A percentile compares a stretch with the other conserved stretches of the same genome.
Evolutionary conservation across 2,888 invertebrate genomes (phyloP).

Genomic region (Molorchus minor): DNA sequence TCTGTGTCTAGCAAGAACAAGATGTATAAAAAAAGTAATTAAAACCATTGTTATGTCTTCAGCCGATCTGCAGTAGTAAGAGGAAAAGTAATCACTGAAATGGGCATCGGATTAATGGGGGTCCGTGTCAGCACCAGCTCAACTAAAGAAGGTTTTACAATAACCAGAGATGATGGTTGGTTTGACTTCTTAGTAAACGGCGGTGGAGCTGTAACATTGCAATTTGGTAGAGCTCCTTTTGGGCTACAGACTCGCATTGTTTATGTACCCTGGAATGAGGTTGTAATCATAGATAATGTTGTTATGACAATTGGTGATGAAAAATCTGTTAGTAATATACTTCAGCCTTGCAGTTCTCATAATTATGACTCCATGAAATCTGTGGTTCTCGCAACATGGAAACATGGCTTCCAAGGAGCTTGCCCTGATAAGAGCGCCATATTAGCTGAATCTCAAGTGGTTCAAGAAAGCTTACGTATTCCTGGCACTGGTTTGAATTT

Average conservation of each 20-base stretch:
- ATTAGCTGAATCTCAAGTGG: constrained; percentile 89
- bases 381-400: constrained; percentile 92
- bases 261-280: constrained; percentile 97
- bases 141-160: constrained; percentile 94
- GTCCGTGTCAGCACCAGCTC: constrained; percentile 94
- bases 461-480: constrained; percentile 93
- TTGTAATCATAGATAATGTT: constrained; percentile 92
- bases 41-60: constrained; percentile 23
- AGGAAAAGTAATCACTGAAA: constrained; percentile 90
- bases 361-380: constrained; percentile 94
- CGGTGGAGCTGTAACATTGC: constrained; percentile 95
- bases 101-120: constrained; percentile 94
- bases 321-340: constrained; percentile 70
- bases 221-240: constrained; percentile 93
- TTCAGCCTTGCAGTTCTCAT: constrained; percentile 85
- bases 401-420: constrained; percentile 94
- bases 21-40: not conserved
- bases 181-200: constrained; percentile 99
- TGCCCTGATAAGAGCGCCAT: constrained; percentile 92
- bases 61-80: constrained; percentile 98
- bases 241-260: constrained; percentile 87
- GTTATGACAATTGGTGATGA: constrained; percentile 87
- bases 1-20: constrained; percentile 23
- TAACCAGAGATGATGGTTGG: constrained; percentile 92
- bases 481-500: constrained; percentile 95